Conservation (phyloP, 2,888 invertebrate species). For the Monoplex corrugatus region DNA sequence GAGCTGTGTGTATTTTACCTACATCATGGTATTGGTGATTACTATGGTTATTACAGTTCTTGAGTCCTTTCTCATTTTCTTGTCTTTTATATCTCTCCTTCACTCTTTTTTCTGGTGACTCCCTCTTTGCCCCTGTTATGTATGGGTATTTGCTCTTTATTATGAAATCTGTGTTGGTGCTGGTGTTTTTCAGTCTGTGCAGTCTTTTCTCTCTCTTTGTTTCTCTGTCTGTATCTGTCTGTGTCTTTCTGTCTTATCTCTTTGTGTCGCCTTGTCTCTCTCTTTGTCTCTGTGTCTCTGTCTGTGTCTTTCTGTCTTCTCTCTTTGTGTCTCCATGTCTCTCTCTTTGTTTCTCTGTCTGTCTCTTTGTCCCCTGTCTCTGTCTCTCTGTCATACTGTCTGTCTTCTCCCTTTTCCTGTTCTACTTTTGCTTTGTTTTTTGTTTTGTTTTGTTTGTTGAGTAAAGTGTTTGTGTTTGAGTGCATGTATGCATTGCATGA, state of each 20-base stretch:
- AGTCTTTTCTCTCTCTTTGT: too few species aligned
- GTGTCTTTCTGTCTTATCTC: constrained; percentile 12
- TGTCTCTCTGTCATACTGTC: not conserved
- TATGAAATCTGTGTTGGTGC: not conserved
- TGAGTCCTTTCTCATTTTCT: too few species aligned
- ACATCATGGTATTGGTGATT: too few species aligned
- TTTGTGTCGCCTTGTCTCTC: not conserved
- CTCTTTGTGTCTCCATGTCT: too few species aligned
- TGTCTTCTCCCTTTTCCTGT: not conserved
- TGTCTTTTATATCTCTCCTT: not conserved
- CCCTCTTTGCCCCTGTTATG: too few species aligned
- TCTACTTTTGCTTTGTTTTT: not conserved
- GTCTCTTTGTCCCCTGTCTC: not conserved
- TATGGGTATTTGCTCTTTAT: too few species aligned
- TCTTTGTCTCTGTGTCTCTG: constrained; percentile 12
- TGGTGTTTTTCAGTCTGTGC: too few species aligned
- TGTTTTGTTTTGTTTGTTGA: not conserved
- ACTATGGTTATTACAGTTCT: too few species aligned
- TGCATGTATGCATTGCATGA: not conserved
- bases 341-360: not conserved
- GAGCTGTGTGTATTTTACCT: too few species aligned
- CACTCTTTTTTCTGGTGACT: not conserved
- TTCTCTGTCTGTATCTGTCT: constrained; percentile 29
- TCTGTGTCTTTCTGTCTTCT: not conserved
- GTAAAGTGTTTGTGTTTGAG: not conserved